Evolutionary conservation across 2,888 invertebrate genomes (phyloP).

Genomic region (Heliconius erato): DNA sequence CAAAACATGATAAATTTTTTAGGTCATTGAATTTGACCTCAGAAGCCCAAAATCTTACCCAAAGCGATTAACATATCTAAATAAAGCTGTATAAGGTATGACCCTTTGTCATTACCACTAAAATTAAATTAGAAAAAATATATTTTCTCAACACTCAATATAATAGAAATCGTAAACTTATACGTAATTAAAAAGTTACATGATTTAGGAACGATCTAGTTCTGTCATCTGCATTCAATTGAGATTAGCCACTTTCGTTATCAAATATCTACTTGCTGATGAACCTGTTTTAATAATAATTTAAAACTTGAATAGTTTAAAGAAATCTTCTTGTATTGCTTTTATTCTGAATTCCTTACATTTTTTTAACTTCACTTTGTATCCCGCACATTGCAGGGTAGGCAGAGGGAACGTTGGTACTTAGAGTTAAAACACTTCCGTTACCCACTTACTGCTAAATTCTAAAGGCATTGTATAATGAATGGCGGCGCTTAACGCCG

Average conservation of each 20-base stretch:
- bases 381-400: no score
- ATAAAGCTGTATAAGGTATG: background rate
- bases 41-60: no score
- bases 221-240: conserved; percentile 44
- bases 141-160: background rate
- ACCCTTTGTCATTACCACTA: background rate
- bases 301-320: conserved; percentile 33
- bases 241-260: conserved; percentile 41
- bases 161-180: conserved; percentile 29
- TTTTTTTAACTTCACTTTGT: no score
- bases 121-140: background rate
- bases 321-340: conserved; percentile 27
- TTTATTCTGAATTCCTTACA: background rate
- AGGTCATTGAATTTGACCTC: no score
- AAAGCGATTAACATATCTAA: background rate
- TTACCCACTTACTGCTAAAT: no score
- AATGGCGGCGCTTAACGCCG: no score
- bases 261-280: conserved; percentile 23
- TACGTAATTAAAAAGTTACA: conserved; percentile 37
- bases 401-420: no score
- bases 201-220: conserved; percentile 47
- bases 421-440: no score
- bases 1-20: no score
- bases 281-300: conserved; percentile 42
- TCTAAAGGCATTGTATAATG: no score